Base-by-base conservation (phyloP, 1,140 invertebrate genomes). In the Pseudobourletiella spinata region DNA sequence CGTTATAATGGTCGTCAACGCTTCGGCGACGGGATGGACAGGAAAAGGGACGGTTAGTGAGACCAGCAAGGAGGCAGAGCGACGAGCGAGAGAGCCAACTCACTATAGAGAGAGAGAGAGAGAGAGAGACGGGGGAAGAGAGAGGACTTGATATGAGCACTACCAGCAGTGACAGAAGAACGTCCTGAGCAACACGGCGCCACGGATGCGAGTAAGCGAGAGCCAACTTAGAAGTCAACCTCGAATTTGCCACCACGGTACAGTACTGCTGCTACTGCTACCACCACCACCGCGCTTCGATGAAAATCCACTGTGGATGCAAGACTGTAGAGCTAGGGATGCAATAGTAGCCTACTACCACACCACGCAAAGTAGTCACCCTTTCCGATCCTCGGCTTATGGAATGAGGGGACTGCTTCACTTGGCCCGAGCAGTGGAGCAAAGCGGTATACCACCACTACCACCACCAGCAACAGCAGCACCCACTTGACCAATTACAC, bases 401-500 rank as follows among this genome's bases (percentile, higher is more conserved):
- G n/a, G n/a, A n/a, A n/a, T n/a, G n/a, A n/a, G n/a, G n/a, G n/a
- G n/a, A n/a, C n/a, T n/a, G n/a, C n/a, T n/a, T n/a, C n/a, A n/a
- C n/a, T n/a, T n/a, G n/a, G n/a, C n/a, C 24, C 15, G 25, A 52
- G 24, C 8, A 32, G 42, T 11, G 26, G 20, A 57, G 55, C 4
- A 22, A 39, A 6, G 3, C 18, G 42, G 55, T 11, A 11, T n/a
- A n/a, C n/a, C n/a, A n/a, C n/a, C n/a, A n/a, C n/a, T n/a, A n/a
- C n/a, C n/a, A n/a, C n/a, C n/a, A n/a, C n/a, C n/a, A 32, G 25
- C 24, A 48, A 25, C 35, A 59, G 6, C 57, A 54, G 20, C 57
- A 59, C 35, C 55, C 57, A 59, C 57, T 48, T 59, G 24, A 48
- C 57, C 35, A 59, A 59, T 59, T 48, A 59, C 11, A 46, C 25